These are phyloP conservation scores for Drosophila parabipectinata DNA, from an alignment of 1,140 invertebrate genomes.

Conservation along the genomic window DNA sequence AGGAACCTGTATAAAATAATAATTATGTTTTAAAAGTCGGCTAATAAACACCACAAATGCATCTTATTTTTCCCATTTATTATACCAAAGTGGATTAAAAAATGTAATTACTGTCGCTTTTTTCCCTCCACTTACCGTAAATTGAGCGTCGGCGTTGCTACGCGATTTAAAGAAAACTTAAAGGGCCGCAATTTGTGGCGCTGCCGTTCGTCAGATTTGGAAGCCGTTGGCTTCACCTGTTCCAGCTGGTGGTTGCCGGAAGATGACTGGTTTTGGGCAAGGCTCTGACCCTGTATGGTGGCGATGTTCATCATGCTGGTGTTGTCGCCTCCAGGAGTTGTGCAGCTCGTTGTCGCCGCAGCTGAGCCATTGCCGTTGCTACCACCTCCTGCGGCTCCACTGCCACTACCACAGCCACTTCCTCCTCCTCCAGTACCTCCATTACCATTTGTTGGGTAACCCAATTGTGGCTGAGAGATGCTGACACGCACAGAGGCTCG, in stretches of 20 bases:
- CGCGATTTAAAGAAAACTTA: constrained; percentile 88
- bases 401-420: constrained; percentile 5
- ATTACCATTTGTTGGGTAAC: constrained; percentile 63
- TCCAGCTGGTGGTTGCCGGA: constrained; percentile 45
- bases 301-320: constrained; percentile 53
- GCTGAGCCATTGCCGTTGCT: constrained; percentile 79
- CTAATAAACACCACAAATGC: too few species aligned
- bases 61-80: neutral
- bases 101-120: constrained; percentile 12
- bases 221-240: constrained; percentile 84
- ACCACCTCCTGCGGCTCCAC: neutral
- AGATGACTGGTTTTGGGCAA: constrained; percentile 11
- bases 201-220: constrained; percentile 73
- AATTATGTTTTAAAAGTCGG: neutral
- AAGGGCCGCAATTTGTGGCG: constrained; percentile 88
- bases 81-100: neutral
- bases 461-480: constrained; percentile 73
- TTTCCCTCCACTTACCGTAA: constrained; percentile 85
- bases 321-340: constrained; percentile 45
- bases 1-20: constrained; percentile 85
- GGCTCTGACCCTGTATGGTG: constrained; percentile 53
- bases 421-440: constrained; percentile 16
- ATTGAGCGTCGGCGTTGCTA: constrained; percentile 86
- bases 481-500: constrained; percentile 72
- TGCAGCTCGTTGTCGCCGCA: constrained; percentile 67